These are phyloP conservation scores for Acleris sparsana DNA, from an alignment of 2,888 invertebrate genomes.

Conservation along the genomic window DNA sequence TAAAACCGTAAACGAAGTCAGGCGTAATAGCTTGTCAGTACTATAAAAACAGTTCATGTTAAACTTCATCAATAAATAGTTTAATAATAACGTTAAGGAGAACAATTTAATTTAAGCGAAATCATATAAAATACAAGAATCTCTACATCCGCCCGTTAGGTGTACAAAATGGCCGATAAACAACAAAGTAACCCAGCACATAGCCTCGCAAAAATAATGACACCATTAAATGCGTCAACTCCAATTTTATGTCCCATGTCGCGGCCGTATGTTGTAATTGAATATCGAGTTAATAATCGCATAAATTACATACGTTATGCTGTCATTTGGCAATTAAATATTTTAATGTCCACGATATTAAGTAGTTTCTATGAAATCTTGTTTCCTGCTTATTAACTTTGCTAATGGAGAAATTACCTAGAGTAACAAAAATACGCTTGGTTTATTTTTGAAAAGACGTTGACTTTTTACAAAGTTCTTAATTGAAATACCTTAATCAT, in stretches of 20 bases:
- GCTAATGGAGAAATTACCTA: too few relatives aligned
- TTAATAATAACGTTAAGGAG: too few relatives aligned
- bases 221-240: slow-evolving; percentile 30
- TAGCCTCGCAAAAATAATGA: slow-evolving; percentile 33
- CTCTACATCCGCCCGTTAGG: slow-evolving; percentile 20
- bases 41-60: too few relatives aligned
- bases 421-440: too few relatives aligned
- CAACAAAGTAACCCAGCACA: slow-evolving; percentile 33
- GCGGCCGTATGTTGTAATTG: slow-evolving; percentile 14
- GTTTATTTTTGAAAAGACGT: too few relatives aligned
- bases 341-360: neutral
- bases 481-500: too few relatives aligned
- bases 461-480: too few relatives aligned
- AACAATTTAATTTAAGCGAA: slow-evolving; percentile 13
- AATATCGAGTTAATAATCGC: slow-evolving; percentile 17
- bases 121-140: slow-evolving; percentile 25
- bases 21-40: too few relatives aligned
- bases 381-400: too few relatives aligned
- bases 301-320: neutral
- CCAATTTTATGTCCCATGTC: slow-evolving; percentile 28
- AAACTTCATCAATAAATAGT: too few relatives aligned
- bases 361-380: too few relatives aligned
- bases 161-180: slow-evolving; percentile 31
- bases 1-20: too few relatives aligned
- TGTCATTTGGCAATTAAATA: neutral